phyloP scores from a whole-genome alignment of 2,113 vertebrate species.

The Bos javanicus region DNA sequence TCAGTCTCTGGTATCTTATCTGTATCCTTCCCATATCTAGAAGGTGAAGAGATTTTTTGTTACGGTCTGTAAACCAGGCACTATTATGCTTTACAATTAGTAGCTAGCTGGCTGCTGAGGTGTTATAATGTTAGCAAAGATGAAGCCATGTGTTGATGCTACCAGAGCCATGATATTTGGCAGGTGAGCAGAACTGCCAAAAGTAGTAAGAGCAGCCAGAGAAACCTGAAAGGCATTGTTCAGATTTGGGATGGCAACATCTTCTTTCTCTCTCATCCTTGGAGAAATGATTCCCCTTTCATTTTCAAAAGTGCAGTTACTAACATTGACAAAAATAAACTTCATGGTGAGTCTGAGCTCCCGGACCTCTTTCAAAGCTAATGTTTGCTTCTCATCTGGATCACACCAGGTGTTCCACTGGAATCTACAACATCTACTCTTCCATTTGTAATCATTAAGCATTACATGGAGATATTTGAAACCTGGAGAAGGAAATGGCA shows the following conservation, averaged over 20 bases:
- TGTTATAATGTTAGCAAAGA: not conserved
- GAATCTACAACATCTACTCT: not conserved
- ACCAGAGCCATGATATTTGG: not conserved
- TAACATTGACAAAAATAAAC: not conserved
- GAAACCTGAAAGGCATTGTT: not conserved
- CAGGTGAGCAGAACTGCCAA: not conserved
- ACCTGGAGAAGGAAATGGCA: not conserved
- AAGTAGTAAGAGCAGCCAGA: not conserved
- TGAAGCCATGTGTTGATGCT: not conserved
- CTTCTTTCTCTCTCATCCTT: not conserved
- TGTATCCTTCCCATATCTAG: not conserved
- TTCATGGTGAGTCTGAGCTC: not conserved
- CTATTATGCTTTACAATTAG: not conserved
- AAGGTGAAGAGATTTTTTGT: not conserved
- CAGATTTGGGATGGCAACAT: not conserved
- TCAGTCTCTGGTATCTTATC: not conserved
- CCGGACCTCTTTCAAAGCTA: not conserved
- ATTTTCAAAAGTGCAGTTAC: not conserved
- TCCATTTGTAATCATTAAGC: conserved; percentile 7
- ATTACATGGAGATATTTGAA: not conserved
- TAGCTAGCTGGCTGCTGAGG: not conserved
- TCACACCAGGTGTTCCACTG: not conserved
- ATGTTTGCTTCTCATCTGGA: not conserved
- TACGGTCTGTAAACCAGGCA: not conserved
- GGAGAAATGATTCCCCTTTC: not conserved